Evolutionary conservation across 1,140 invertebrate genomes (phyloP).

Genomic region (Drosophila truncata): DNA sequence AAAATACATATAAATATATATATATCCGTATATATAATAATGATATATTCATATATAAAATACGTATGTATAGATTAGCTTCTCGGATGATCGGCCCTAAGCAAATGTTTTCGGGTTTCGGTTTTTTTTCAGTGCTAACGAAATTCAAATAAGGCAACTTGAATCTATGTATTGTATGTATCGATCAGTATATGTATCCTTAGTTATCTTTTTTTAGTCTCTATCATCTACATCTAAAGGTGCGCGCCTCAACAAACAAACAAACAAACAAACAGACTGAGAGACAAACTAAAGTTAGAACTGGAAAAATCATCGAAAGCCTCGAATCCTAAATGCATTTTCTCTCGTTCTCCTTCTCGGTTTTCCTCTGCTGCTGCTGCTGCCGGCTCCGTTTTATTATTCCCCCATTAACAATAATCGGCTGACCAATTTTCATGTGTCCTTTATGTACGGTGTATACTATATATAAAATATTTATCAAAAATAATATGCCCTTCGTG

Average conservation of each 20-base stretch:
- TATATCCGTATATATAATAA: slow-evolving; percentile 61
- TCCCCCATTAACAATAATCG: slow-evolving; percentile 47
- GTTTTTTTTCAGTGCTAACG: slow-evolving; percentile 65
- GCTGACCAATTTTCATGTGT: slow-evolving; percentile 28
- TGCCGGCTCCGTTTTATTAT: slow-evolving; percentile 32
- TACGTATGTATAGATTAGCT: slow-evolving; percentile 62
- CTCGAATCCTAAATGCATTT: slow-evolving; percentile 70
- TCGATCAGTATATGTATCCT: slow-evolving; percentile 39
- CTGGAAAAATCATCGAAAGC: slow-evolving; percentile 35
- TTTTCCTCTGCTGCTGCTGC: slow-evolving; percentile 19
- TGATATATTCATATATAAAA: slow-evolving; percentile 81
- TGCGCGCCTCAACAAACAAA: slow-evolving; percentile 63
- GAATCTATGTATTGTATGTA: slow-evolving; percentile 74
- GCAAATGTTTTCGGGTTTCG: slow-evolving; percentile 39
- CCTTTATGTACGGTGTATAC: slow-evolving; percentile 23
- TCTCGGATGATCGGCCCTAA: slow-evolving; percentile 50
- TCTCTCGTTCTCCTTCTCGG: slow-evolving; percentile 28
- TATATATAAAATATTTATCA: slow-evolving; percentile 78
- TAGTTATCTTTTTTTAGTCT: slow-evolving; percentile 26
- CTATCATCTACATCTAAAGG: slow-evolving; percentile 39
- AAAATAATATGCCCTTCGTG: slow-evolving; percentile 75
- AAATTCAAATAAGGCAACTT: slow-evolving; percentile 84
- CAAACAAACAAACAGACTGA: slow-evolving; percentile 21
- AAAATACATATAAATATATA: slow-evolving; percentile 79
- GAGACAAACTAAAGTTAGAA: slow-evolving; percentile 17